Percentiles rank a stretch among this genome's conserved stretches.
phyloP scores from a whole-genome alignment of 2,113 vertebrate genomes.

The Sceloporus tristichus region DNA sequence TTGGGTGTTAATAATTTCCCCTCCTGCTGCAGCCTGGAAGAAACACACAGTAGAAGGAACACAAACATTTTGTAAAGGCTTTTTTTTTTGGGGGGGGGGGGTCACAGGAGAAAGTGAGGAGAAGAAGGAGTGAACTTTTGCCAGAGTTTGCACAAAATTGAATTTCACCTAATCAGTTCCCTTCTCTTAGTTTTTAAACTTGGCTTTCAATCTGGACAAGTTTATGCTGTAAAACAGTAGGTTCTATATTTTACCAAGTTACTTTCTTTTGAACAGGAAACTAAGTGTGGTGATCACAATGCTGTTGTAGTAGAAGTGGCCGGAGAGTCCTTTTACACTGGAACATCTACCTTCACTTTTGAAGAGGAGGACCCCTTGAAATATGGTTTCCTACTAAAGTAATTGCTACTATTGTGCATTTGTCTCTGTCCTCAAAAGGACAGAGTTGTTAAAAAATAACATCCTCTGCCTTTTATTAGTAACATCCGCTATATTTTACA shows the following conservation, averaged over 20 bases:
- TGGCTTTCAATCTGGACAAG: background rate
- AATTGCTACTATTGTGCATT: constrained; percentile 27
- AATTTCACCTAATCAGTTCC: background rate
- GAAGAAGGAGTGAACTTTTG: background rate
- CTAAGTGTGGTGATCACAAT: constrained; percentile 84
- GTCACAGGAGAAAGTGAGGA: background rate
- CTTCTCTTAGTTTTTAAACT: background rate
- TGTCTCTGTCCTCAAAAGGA: background rate
- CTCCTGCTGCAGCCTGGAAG: background rate
- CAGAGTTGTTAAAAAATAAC: background rate
- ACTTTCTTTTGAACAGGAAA: constrained; percentile 79
- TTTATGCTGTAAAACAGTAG: background rate
- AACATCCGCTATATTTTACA: background rate
- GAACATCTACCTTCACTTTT: constrained; percentile 84
- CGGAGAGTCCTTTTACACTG: constrained; percentile 91
- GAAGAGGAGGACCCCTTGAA: constrained; percentile 86
- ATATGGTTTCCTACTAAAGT: constrained; percentile 89
- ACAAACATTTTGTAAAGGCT: background rate
- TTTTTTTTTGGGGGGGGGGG: background rate
- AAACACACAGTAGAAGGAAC: background rate
- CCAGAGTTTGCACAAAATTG: background rate
- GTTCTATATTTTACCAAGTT: background rate
- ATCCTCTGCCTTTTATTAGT: background rate
- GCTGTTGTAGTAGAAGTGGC: constrained; percentile 93
- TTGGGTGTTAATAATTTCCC: background rate